Base-by-base conservation (phyloP, 2,888 invertebrate species). In the Augochlorella aurata region DNA sequence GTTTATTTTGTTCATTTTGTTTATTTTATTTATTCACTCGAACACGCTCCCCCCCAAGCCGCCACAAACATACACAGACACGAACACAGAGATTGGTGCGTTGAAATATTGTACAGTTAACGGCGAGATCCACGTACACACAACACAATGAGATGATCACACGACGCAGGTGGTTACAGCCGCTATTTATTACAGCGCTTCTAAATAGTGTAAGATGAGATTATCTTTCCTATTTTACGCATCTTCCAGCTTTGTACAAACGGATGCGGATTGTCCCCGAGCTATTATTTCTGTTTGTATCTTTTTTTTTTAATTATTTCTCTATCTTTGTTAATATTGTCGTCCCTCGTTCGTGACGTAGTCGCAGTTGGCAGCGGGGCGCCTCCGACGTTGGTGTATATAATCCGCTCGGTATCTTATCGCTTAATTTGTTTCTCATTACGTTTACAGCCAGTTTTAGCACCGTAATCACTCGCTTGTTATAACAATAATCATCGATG, bases 161-260 rank as follows among this genome's bases (percentile, higher is more conserved):
- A 81, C 47, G 24, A 61, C 21, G 81, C 38, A 70, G 44, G 61
- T 8, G 49, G 52, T 21, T 44, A 21, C 24, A 66, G 49, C 54
- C 50, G 67, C 67, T 78, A 50, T 61, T 78, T 81, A 67, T 72
- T 71, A 68, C 75, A 77, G 66, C 14, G 86, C 86, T 87, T 85
- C 38, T 38, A 38, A 63, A 50, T 63, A 68, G 7, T 76, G 63
- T 45, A 74, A 58, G 65, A 65, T 77, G 61, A 75, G 68, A 61
- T 58, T 58, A 24, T 74, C 58, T 76, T 63, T 75, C 85, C 68
- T 76, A 75, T 85, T 67, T 10, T 78, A 78, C 45, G 74, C 82
- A 86, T 66, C 69, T 85, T 76, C 66, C 82, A 68, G 88, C 87
- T 88, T 87, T 71, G 75, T 88, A 75, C 66, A 72, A 82, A 50